A percentile compares a stretch with the other conserved stretches of the same genome.
These are phyloP conservation scores for Hymenochirus boettgeri DNA, from an alignment of 2,113 vertebrate genomes.

Conservation along the genomic window DNA sequence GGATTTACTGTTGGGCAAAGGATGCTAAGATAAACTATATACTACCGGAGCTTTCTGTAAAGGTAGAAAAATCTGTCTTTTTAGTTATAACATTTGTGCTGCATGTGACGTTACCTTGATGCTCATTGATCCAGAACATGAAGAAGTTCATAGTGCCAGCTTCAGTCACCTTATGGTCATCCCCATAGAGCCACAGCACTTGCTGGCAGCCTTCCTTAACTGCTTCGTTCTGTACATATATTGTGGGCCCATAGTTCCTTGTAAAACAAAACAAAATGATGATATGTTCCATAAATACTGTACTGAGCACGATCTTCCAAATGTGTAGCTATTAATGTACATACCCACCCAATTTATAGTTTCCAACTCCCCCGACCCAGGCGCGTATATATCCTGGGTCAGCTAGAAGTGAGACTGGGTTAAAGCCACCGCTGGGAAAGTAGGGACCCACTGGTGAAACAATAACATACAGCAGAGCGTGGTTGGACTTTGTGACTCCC, in stretches of 20 bases:
- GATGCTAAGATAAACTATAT: no score
- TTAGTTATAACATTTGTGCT: no score
- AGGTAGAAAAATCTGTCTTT: not conserved
- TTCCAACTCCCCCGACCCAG: conserved; percentile 78
- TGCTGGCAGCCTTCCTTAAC: conserved; percentile 73
- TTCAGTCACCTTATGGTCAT: conserved; percentile 78
- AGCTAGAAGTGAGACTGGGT: conserved; percentile 75
- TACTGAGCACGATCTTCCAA: no score
- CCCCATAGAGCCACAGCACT: conserved; percentile 82
- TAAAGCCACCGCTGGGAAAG: conserved; percentile 73
- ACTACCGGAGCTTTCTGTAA: not conserved
- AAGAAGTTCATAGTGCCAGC: conserved; percentile 93
- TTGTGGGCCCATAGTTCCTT: conserved; percentile 85
- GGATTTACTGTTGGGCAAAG: no score
- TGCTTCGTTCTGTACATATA: conserved; percentile 74
- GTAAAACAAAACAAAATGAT: not conserved
- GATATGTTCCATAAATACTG: no score
- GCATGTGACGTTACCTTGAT: conserved; percentile 66
- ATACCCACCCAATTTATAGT: conserved; percentile 84
- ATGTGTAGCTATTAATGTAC: no score
- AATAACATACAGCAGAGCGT: conserved; percentile 76
- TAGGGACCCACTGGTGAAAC: conserved; percentile 78
- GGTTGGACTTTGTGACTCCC: conserved; percentile 60
- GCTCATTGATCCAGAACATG: conserved; percentile 77
- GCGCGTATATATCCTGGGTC: conserved; percentile 75